phyloP scores from a whole-genome alignment of 2,797 vertebrate species.

The Sebastes miniatus region DNA sequence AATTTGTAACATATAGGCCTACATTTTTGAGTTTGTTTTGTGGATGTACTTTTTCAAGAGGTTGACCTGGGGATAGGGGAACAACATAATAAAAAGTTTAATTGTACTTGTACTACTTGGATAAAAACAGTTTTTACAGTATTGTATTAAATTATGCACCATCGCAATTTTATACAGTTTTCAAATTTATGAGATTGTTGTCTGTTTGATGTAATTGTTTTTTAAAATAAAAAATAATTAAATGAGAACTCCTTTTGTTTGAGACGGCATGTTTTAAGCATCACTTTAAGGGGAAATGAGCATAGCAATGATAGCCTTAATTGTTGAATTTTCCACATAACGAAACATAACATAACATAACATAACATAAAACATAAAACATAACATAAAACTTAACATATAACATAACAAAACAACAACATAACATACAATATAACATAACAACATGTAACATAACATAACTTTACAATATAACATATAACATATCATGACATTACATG shows the following conservation, averaged over 20 bases:
- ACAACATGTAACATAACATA: too few relatives aligned
- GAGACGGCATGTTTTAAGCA: not conserved
- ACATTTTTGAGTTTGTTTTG: not conserved
- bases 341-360: too few relatives aligned
- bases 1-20: not conserved
- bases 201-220: conserved; percentile 28
- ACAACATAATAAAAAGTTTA: not conserved
- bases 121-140: not conserved
- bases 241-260: not conserved
- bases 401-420: too few relatives aligned
- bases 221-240: conserved; percentile 34
- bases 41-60: not conserved
- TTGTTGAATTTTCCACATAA: not conserved
- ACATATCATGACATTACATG: too few relatives aligned
- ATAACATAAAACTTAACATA: too few relatives aligned
- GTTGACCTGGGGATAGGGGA: not conserved
- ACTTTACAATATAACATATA: too few relatives aligned
- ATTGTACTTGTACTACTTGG: not conserved
- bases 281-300: not conserved
- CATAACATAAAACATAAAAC: too few relatives aligned
- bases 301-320: not conserved
- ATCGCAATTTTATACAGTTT: conserved; percentile 12
- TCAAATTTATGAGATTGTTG: not conserved
- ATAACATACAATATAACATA: too few relatives aligned
- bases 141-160: not conserved